Base-by-base conservation (phyloP, 2,797 vertebrate species). In the Aphelocoma californica region DNA sequence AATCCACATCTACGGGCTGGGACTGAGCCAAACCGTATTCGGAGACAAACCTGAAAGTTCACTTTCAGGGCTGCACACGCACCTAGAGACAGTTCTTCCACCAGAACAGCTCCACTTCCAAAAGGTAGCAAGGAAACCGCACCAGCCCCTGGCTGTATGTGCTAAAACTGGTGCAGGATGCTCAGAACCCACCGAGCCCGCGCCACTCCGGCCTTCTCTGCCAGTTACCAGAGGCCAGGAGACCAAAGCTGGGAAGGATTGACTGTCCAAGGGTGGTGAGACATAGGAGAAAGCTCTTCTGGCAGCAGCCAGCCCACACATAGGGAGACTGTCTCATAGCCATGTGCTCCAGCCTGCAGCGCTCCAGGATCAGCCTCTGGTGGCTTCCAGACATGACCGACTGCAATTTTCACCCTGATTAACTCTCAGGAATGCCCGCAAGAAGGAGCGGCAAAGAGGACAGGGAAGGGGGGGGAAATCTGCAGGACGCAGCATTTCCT, bases 361-460 rank as follows among this genome's bases (percentile, higher is more conserved):
- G 14, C 89, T 87, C 94, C 83, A 75, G 95, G 92, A 94, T 96
- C 93, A 80, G 97, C 78, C 86, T 75, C 91, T 94, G 65, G 89
- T 95, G 96, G 97, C 96, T 98, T 97, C 96, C 94, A 98, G 96
- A 97, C 95, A 97, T 45, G 88, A 98, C 92, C 61, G 90, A 96
- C 95, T 97, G 84, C 92, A 97, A 96, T 97, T 98, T 98, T 97
- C 97, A 98, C 92, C 97, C 96, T 97, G 97, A 98, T 97, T 97
- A 98, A 98, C 97, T 97, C 97, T 92, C 96, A 98, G 97, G 97
- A 98, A 98, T 97, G 97, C 86, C 96, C 83, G 71, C 82, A 78
- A 96, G 71, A 92, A 97, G 95, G 72, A 97, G 72, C 29, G 6
- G 94, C 80, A 74, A 93, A 95, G 83, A 95, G 13, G 66, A 94